phyloP scores from a whole-genome alignment of 1,140 invertebrate genomes.

The Lepidotrigona ventralis region DNA sequence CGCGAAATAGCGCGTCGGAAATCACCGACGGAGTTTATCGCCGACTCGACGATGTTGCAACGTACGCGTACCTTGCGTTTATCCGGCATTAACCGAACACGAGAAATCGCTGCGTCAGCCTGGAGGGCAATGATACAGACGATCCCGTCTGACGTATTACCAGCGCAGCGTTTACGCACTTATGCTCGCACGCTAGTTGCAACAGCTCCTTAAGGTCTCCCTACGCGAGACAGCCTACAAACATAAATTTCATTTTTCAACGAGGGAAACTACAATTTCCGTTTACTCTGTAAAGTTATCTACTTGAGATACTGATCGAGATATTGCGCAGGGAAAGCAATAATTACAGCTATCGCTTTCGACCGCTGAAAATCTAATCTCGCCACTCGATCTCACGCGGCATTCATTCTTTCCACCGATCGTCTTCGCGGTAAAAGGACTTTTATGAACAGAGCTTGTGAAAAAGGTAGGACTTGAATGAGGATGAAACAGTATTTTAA shows the following conservation, averaged over 20 bases:
- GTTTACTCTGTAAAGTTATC: background rate
- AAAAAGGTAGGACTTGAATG: no score
- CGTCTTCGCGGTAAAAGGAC: no score
- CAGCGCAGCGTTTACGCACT: background rate
- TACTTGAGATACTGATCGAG: background rate
- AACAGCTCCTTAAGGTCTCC: background rate
- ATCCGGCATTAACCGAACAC: slow-evolving; percentile 17
- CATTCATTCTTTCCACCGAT: no score
- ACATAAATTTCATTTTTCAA: background rate
- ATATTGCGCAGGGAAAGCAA: background rate
- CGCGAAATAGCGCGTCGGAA: slow-evolving; percentile 39
- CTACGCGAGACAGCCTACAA: background rate
- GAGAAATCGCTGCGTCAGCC: slow-evolving; percentile 26
- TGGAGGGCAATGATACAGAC: background rate
- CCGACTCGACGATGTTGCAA: slow-evolving; percentile 39
- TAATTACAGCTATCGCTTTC: background rate
- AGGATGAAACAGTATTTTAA: no score
- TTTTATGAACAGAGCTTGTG: no score
- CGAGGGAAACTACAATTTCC: background rate
- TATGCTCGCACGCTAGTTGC: background rate
- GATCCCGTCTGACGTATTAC: background rate
- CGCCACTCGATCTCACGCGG: background rate
- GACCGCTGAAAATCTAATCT: background rate
- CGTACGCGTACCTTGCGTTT: slow-evolving; percentile 2
- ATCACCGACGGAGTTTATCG: slow-evolving; percentile 41